Percentiles rank a stretch among this genome's conserved stretches.
phyloP scores from a whole-genome alignment of 2,797 vertebrate species.

The Hirundo rustica region DNA sequence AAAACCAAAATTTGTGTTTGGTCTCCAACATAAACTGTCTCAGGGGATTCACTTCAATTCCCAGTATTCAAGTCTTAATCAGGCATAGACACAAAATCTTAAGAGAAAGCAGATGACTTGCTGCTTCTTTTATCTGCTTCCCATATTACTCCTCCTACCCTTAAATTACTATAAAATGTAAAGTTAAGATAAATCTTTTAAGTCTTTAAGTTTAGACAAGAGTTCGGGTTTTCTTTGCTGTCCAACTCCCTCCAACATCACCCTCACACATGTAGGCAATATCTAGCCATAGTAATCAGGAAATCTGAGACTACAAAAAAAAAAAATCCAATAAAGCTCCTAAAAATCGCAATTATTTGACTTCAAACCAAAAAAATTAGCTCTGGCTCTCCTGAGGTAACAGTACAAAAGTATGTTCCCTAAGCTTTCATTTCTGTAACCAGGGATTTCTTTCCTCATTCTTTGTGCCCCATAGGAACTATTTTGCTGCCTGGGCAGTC shows the following conservation, averaged over 20 bases:
- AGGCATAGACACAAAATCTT: background rate
- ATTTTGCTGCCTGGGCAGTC: constrained; percentile 15
- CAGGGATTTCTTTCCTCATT: background rate
- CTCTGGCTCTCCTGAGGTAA: background rate
- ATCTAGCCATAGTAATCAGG: background rate
- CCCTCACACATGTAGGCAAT: background rate
- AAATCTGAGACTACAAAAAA: background rate
- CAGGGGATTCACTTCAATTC: background rate
- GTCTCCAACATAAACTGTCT: background rate
- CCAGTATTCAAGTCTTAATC: background rate
- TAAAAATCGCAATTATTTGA: background rate
- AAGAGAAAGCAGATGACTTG: background rate
- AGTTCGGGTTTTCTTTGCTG: background rate
- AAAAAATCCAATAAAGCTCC: background rate
- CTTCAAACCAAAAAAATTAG: background rate
- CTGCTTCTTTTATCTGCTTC: background rate
- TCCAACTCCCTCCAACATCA: background rate
- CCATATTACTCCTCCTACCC: background rate
- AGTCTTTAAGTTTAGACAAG: background rate
- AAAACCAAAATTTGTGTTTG: background rate
- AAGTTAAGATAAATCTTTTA: background rate
- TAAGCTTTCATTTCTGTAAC: background rate
- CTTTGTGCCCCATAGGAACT: background rate
- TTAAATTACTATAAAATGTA: background rate
- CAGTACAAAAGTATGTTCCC: background rate